Evolutionary conservation across 2,797 vertebrate genomes (phyloP).

Genomic region (Clarias platycephalus): DNA sequence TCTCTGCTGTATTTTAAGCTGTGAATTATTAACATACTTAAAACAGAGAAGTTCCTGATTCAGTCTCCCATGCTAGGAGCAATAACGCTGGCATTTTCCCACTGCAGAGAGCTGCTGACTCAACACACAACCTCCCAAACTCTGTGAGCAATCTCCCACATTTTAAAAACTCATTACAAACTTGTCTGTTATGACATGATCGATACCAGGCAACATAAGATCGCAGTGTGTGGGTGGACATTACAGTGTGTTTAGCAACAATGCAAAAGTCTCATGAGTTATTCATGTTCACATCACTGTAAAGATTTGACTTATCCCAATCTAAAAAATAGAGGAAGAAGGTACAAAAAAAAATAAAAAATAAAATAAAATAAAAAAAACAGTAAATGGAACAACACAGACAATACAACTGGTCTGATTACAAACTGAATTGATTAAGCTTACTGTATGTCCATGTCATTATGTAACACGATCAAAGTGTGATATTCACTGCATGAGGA

Average conservation of each 20-base stretch:
- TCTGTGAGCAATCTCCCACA: conserved; percentile 13
- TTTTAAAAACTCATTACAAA: conserved; percentile 22
- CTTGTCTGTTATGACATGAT: not conserved
- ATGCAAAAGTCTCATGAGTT: conserved; percentile 21
- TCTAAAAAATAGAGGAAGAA: not conserved
- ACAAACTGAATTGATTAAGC: not conserved
- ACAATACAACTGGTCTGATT: not conserved
- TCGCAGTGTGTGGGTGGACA: not conserved
- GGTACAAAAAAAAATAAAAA: not conserved
- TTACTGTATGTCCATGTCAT: not conserved
- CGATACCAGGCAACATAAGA: not conserved
- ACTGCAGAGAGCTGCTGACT: conserved; percentile 42
- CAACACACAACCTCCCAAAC: conserved; percentile 32
- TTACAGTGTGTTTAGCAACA: conserved; percentile 3
- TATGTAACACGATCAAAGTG: not conserved
- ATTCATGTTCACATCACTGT: conserved; percentile 5
- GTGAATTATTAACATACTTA: conserved; percentile 35
- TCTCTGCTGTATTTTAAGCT: not conserved
- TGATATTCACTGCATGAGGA: not conserved
- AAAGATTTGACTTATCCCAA: not conserved
- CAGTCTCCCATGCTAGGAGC: conserved; percentile 22
- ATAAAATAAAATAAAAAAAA: too few relatives aligned
- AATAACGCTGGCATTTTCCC: conserved; percentile 33
- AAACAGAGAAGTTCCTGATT: conserved; percentile 30
- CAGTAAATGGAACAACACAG: not conserved